Base-by-base conservation (phyloP, 2,888 invertebrate species). In the Darwinula stevensoni region DNA sequence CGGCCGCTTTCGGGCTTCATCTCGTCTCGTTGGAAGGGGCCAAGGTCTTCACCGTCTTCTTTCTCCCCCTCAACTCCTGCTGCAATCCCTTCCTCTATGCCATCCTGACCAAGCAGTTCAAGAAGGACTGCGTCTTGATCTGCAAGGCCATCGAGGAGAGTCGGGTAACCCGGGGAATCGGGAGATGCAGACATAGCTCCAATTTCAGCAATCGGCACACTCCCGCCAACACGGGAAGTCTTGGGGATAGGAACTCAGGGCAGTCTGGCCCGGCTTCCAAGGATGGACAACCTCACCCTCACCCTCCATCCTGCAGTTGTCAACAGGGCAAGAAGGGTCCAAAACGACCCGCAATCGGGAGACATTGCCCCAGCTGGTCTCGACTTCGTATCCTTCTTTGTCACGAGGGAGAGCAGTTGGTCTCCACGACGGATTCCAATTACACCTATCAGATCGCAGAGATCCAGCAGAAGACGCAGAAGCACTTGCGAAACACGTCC, bases 41-140 rank as follows among this genome's bases (percentile, higher is more conserved):
- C 30, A 94, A 94, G 58, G 47, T 78, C 41, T 82, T 78, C 49
- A 86, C 86, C 2, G 86, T 94, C 27, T 88, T 94, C 50, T 72
- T 94, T 34, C 58, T 91, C 42, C 91, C 94, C 2, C 57, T 94
- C 38, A 94, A 94, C 54, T 80, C 82, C 11, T 91, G 88, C 52
- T 86, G 88, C 54, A 94, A 94, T 55, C 94, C 94, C 1, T 91
- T 91, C 51, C 63, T 94, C 16, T 94, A 94, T 51, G 91, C 91
- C 31, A 88, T 91, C 42, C 66, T 91, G 45, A 91, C 91, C 4
- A 88, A 91, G 49, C 86, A 88, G 51, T 88, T 88, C 52, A 88
- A 88, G 53, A 82, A 84, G 53, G 88, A 91, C 55, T 88, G 88
- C 55, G 75, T 86, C 3, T 66, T 80, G 49, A 72, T 88, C 35